Conservation (phyloP, 2,888 invertebrate species). For the Ophion costatus region DNA sequence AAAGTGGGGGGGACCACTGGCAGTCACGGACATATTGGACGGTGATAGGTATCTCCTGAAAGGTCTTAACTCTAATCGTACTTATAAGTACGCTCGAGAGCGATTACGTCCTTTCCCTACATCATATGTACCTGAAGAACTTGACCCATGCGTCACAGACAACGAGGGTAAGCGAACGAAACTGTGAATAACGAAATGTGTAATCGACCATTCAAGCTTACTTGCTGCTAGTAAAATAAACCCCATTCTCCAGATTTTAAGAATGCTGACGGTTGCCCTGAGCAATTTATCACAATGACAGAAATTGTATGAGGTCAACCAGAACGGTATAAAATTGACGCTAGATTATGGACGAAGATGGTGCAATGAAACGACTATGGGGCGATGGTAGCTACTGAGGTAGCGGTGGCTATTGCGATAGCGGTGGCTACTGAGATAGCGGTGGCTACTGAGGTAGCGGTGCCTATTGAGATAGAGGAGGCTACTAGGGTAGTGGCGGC, state of each 20-base stretch:
- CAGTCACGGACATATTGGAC: conserved; percentile 34
- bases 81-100: conserved; percentile 52
- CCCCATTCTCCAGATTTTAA: no score
- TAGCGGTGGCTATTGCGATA: background rate
- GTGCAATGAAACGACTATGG: background rate
- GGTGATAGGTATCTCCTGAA: conserved; percentile 45
- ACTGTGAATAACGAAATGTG: background rate
- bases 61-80: conserved; percentile 34
- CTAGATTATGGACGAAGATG: background rate
- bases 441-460: background rate
- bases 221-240: no score
- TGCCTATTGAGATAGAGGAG: no score
- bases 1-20: conserved; percentile 44
- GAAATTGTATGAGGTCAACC: background rate
- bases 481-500: no score
- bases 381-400: background rate
- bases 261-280: no score
- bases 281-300: no score
- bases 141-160: background rate
- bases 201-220: background rate
- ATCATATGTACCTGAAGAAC: background rate
- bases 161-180: background rate
- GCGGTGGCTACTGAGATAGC: background rate
- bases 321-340: background rate
- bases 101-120: conserved; percentile 34